Evolutionary conservation across 2,113 vertebrate genomes (phyloP).

Genomic region (Limanda limanda): DNA sequence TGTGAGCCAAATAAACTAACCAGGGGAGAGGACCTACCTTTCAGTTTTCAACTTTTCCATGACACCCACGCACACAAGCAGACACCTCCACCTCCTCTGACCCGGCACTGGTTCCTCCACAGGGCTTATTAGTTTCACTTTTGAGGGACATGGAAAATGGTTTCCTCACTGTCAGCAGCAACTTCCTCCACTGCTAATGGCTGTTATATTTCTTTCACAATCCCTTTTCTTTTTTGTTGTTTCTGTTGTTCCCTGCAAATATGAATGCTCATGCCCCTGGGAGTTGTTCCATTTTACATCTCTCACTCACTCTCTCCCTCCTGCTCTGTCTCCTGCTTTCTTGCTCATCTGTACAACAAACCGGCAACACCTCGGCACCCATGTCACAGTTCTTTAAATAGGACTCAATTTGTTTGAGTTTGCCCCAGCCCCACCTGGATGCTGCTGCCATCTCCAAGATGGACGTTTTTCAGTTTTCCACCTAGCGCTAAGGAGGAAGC

Average conservation of each 20-base stretch:
- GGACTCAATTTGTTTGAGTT: conserved; percentile 56
- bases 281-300: conserved; percentile 73
- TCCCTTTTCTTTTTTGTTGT: conserved; percentile 45
- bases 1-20: conserved; percentile 33
- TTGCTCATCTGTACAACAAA: conserved; percentile 32
- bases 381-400: conserved; percentile 53
- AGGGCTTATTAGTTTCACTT: conserved; percentile 10
- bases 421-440: conserved; percentile 36
- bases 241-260: conserved; percentile 59
- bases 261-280: conserved; percentile 63
- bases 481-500: conserved; percentile 6
- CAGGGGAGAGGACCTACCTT: conserved; percentile 4
- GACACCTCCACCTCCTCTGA: background rate
- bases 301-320: conserved; percentile 38
- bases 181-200: conserved; percentile 57
- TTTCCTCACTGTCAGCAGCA: conserved; percentile 53
- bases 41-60: conserved; percentile 21
- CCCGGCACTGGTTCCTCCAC: conserved; percentile 15
- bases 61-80: background rate
- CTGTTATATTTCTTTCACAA: conserved; percentile 66
- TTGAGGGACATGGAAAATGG: conserved; percentile 33
- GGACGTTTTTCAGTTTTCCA: conserved; percentile 41
- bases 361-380: conserved; percentile 21
- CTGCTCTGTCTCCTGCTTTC: conserved; percentile 22
- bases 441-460: conserved; percentile 26